These are phyloP conservation scores for Megamerina dolium DNA, from an alignment of 2,888 invertebrate species.

Conservation along the genomic window DNA sequence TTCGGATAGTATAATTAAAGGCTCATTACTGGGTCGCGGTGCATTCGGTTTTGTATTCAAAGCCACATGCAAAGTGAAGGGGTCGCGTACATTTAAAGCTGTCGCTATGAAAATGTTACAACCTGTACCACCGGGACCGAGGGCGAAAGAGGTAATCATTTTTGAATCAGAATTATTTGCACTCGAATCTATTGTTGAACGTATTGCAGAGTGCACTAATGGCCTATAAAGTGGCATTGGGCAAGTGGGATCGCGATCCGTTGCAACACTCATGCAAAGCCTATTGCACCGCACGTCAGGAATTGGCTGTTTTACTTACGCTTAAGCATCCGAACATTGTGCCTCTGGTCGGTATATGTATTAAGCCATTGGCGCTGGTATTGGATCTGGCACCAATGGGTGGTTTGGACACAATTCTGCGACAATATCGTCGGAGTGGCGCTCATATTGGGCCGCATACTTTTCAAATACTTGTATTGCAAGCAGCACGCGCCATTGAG, in stretches of 20 bases:
- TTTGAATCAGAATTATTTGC: not conserved
- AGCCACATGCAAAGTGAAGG: slow-evolving; percentile 62
- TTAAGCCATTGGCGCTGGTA: slow-evolving; percentile 81
- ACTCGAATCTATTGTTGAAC: not conserved
- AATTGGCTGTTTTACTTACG: slow-evolving; percentile 78
- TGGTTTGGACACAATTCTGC: slow-evolving; percentile 75
- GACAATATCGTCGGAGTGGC: slow-evolving; percentile 80
- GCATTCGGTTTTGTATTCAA: slow-evolving; percentile 96
- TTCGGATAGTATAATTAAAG: slow-evolving; percentile 73
- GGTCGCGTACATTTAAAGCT: slow-evolving; percentile 55
- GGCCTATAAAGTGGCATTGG: slow-evolving; percentile 60
- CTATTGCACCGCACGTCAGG: slow-evolving; percentile 93
- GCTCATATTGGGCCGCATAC: slow-evolving; percentile 73
- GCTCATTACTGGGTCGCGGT: slow-evolving; percentile 81
- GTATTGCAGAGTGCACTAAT: slow-evolving; percentile 43
- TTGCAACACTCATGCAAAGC: slow-evolving; percentile 90
- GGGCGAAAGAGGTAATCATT: slow-evolving; percentile 42
- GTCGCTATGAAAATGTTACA: slow-evolving; percentile 95
- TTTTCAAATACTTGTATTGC: slow-evolving; percentile 78
- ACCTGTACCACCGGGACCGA: slow-evolving; percentile 75
- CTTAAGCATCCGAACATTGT: slow-evolving; percentile 89
- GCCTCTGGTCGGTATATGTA: slow-evolving; percentile 83
- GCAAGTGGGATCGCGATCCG: slow-evolving; percentile 92
- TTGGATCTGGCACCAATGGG: slow-evolving; percentile 86
- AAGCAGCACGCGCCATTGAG: slow-evolving; percentile 89